Evolutionary conservation across 2,888 invertebrate species (phyloP), one percentile per base, ranked within the genome.

Genomic region (Caenorhabditis uteleia): DNA sequence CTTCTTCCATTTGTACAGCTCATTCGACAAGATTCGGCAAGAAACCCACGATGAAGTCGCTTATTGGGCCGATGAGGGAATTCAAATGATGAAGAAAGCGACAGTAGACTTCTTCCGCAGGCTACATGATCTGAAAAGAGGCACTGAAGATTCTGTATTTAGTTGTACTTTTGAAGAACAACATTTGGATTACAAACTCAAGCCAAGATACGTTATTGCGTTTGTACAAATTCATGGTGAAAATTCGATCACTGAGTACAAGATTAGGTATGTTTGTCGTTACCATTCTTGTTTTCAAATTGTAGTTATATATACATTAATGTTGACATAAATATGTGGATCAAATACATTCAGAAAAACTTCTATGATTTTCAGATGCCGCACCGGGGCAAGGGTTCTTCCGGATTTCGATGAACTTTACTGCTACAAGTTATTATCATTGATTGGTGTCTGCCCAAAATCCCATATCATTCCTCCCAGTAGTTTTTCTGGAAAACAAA

Each of bases 181-280:
- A 43, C 16, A 54, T 33, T 16, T 45, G 26, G 45, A 43, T 16
- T 48, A 39, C 45, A 60, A 49, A 38, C 29, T n/a, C n/a, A n/a
- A n/a, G n/a, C n/a, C n/a, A n/a, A n/a, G n/a, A n/a, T n/a, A n/a
- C n/a, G n/a, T n/a, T n/a, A n/a, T 60, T 16, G 60, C 60, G 18
- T 60, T 54, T 40, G 54, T 60, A 1, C 44, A 29, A 29, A 54
- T 60, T 38, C 54, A 60, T 49, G 60, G 60, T 38, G 49, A 60
- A 49, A 43, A 48, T 45, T 38, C 26, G 2, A 27, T 54, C 40
- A 27, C 54, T 2, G 45, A 54, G 46, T 60, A 36, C 45, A 40
- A 60, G 45, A 33, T 60, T n/a, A 60, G 54, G 60, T 60, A 54
- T 45, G 60, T 49, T 60, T 60, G 49, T 44, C 29, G 39, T 48